Evolutionary conservation across 2,113 vertebrate genomes (phyloP), one percentile per base, ranked within the genome.

Genomic region (Sisor rabdophorus): DNA sequence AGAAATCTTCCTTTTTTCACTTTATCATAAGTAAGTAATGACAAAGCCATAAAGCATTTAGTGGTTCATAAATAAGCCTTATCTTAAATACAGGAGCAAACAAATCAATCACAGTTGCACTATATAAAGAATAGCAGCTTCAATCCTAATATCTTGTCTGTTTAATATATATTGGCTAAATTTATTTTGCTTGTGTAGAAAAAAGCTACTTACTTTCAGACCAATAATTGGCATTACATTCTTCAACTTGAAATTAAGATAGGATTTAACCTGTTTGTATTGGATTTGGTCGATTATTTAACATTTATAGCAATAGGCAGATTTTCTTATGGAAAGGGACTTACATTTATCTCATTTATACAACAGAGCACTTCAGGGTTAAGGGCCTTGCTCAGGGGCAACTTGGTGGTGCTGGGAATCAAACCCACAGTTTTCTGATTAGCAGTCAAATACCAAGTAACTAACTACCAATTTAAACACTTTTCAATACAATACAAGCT

Each of bases 21-120:
- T 36, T 73, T 61, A 63, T 74, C 59, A 50, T 73, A 52, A 61
- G 24, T 20, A 60, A 73, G 60, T 11, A 63, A 8, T 61, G 19
- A 63, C 3, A 22, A 4, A 17, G 47, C 26, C 72, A 61, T 63
- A 74, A 63, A 52, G 3, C 12, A 32, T 32, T 32, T 50, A 73
- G 26, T 24, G 58, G 20, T 6, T 74, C 15, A 63, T 63, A 50
- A 63, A 63, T 61, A 26, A 32, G 47, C 15, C 58, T 61, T 61
- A 74, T 61, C 47, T 69, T 4, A 28, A 13, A 48, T 52, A 30
- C 36, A 50, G 64, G 15, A 20, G 22, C 64, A 24, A 4, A 20
- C 36, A 40, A 20, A 11, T 2, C 61, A 44, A 15, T 65, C n/a
- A 30, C 17, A 53, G 17, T 53, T 13, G 17, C 44, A 69, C 24